phyloP scores from a whole-genome alignment of 2,888 invertebrate species.

The Lathronympha strigana region DNA sequence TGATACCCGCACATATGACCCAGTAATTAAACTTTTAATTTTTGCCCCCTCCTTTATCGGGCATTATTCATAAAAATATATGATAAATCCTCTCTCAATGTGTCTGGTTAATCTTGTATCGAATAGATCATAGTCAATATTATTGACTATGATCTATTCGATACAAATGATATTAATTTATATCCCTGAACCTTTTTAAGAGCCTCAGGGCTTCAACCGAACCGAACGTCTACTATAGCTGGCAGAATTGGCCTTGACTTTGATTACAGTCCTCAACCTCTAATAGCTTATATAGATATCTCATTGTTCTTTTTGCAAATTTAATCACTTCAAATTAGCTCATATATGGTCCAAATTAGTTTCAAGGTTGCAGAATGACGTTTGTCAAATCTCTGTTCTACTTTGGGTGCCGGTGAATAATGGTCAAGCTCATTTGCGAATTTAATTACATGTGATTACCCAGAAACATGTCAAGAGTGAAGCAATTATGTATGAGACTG shows the following conservation, averaged over 20 bases:
- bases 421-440: slow-evolving; percentile 37
- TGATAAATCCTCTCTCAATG: no score
- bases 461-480: slow-evolving; percentile 18
- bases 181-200: background rate
- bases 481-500: slow-evolving; percentile 29
- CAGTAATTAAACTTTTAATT: no score
- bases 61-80: no score
- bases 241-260: slow-evolving; percentile 15
- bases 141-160: background rate
- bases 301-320: slow-evolving; percentile 18
- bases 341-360: slow-evolving; percentile 1
- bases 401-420: slow-evolving; percentile 29
- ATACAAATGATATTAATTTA: background rate
- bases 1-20: no score
- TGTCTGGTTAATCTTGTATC: no score
- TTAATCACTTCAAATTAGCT: slow-evolving; percentile 6
- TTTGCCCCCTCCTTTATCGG: no score
- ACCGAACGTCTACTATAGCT: background rate
- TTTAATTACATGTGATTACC: slow-evolving; percentile 29
- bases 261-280: slow-evolving; percentile 9
- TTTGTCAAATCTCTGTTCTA: slow-evolving; percentile 37
- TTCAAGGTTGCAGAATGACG: slow-evolving; percentile 17
- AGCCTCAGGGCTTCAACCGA: background rate
- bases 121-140: no score
- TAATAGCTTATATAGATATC: background rate